Conservation (phyloP, 2,888 invertebrate genomes). For the Dinocampus coccinellae region DNA sequence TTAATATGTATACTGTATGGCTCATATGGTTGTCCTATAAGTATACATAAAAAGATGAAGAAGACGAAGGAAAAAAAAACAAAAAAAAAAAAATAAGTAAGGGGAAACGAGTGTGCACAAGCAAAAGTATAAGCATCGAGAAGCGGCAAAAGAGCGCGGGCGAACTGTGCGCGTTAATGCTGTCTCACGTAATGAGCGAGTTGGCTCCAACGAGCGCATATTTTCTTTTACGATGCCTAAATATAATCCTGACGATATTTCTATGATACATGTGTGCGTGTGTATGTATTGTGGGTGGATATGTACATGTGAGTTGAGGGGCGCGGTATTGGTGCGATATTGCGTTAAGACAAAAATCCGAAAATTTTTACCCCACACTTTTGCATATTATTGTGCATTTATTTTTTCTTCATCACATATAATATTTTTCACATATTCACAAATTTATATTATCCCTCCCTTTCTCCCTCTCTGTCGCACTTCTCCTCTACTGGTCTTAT, state of each 20-base stretch:
- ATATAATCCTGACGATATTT: slow-evolving; percentile 68
- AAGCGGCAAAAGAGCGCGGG: neutral
- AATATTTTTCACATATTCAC: too few relatives aligned
- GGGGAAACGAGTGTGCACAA: neutral
- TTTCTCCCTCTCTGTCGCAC: too few relatives aligned
- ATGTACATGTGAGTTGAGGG: neutral
- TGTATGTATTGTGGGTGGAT: neutral
- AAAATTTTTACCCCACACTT: neutral
- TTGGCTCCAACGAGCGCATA: slow-evolving; percentile 68
- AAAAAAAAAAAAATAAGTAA: too few relatives aligned
- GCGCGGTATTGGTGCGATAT: slow-evolving; percentile 29
- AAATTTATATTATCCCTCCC: too few relatives aligned
- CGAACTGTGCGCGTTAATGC: slow-evolving; percentile 58
- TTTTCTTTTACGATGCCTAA: slow-evolving; percentile 69
- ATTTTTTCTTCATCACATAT: too few relatives aligned
- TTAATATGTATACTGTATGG: neutral
- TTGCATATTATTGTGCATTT: too few relatives aligned
- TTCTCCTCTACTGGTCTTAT: too few relatives aligned
- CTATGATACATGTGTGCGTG: slow-evolving; percentile 50
- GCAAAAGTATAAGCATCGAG: neutral
- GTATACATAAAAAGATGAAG: too few relatives aligned
- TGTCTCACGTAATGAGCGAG: slow-evolving; percentile 67
- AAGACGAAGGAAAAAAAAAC: too few relatives aligned
- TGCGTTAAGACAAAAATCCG: slow-evolving; percentile 27
- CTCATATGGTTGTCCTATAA: neutral